Evolutionary conservation across 2,797 vertebrate species (phyloP).

Genomic region (Ceryle rudis): DNA sequence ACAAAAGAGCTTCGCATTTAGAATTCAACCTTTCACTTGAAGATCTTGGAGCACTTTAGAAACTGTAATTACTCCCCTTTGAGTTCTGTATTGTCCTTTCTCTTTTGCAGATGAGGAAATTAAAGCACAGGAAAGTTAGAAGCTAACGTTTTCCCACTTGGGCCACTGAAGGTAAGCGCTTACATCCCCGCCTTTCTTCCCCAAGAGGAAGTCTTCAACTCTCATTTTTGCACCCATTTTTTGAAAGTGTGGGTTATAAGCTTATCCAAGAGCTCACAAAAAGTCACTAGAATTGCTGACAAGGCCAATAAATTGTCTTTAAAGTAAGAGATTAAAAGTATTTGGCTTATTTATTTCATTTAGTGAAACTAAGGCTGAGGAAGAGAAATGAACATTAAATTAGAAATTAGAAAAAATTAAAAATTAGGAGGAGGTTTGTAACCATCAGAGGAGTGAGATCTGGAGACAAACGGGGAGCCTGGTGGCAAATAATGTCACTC

Average conservation of each 20-base stretch:
- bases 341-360: neutral
- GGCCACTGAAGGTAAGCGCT: neutral
- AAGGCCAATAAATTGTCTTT: neutral
- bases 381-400: neutral
- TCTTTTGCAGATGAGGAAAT: slow-evolving; percentile 5
- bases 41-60: neutral
- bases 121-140: neutral
- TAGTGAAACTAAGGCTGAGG: neutral
- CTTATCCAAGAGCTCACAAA: neutral
- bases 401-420: neutral
- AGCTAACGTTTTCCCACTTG: neutral
- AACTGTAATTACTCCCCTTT: neutral
- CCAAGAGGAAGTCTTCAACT: neutral
- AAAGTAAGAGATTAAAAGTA: neutral
- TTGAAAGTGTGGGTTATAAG: neutral
- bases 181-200: neutral
- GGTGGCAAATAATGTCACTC: neutral
- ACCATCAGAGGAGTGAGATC: neutral
- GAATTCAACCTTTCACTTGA: neutral
- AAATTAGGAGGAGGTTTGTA: neutral
- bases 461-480: neutral
- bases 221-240: neutral
- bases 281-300: neutral
- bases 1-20: neutral
- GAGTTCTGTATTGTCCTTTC: neutral